These are phyloP conservation scores for Vulpes ferrilata DNA, from an alignment of 2,113 vertebrate genomes.

Conservation along the genomic window DNA sequence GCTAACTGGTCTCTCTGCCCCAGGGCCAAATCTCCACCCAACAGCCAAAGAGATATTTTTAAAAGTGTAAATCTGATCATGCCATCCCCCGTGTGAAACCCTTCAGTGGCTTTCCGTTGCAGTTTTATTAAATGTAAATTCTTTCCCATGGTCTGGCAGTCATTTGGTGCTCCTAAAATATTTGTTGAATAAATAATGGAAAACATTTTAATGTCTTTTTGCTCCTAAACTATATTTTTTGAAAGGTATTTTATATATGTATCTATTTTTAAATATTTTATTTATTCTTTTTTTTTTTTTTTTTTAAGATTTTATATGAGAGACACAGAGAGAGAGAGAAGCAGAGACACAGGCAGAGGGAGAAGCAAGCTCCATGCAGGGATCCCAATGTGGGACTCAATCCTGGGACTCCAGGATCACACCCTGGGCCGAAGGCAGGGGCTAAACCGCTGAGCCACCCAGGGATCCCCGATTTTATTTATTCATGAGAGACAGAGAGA, in stretches of 20 bases:
- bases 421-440: too few species aligned
- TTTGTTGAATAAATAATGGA: not conserved
- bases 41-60: conserved; percentile 48
- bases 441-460: too few species aligned
- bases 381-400: too few species aligned
- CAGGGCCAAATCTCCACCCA: not conserved
- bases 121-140: not conserved
- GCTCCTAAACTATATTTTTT: not conserved
- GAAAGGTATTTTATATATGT: not conserved
- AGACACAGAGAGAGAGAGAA: too few species aligned
- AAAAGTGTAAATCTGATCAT: conserved; percentile 41
- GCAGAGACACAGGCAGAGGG: too few species aligned
- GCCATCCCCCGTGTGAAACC: not conserved
- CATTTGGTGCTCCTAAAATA: not conserved
- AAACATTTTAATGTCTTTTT: not conserved
- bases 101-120: not conserved
- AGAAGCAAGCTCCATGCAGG: too few species aligned
- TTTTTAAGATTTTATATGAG: too few species aligned
- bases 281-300: too few species aligned
- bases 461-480: too few species aligned
- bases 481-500: too few species aligned
- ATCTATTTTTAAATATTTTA: too few species aligned
- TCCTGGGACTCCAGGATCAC: too few species aligned
- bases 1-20: not conserved
- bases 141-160: not conserved